phyloP scores from a whole-genome alignment of 1,140 invertebrate species.

The Argopecten irradians region DNA sequence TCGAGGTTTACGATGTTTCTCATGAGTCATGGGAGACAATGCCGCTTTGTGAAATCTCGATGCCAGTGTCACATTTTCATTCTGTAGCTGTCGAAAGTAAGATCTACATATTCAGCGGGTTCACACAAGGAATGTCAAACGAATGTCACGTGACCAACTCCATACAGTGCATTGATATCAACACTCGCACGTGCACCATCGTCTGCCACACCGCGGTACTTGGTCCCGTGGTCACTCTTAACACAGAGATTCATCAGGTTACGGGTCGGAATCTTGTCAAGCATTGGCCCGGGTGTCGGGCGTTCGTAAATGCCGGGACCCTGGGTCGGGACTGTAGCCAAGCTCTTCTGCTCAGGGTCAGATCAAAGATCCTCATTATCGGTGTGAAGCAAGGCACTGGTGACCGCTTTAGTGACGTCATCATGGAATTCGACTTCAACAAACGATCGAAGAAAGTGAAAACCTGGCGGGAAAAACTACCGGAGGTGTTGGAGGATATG shows the following conservation, averaged over 20 bases:
- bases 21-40: not conserved
- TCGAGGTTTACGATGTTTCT: not conserved
- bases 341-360: not conserved
- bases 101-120: not conserved
- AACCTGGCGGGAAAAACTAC: slow-evolving; percentile 14
- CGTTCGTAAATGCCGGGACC: not conserved
- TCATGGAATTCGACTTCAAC: slow-evolving; percentile 13
- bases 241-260: not conserved
- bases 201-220: not conserved
- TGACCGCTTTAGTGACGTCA: slow-evolving; percentile 1
- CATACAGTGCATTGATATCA: not conserved
- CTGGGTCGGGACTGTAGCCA: not conserved
- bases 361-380: not conserved
- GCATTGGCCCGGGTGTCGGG: not conserved
- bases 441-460: not conserved
- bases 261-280: not conserved
- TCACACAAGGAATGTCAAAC: not conserved
- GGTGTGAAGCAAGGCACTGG: not conserved
- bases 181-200: not conserved
- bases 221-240: not conserved
- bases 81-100: not conserved
- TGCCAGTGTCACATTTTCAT: not conserved
- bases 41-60: not conserved
- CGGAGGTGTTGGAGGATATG: not conserved
- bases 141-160: not conserved